Conservation (phyloP, 2,797 vertebrate species). For the Anguilla obscura region DNA sequence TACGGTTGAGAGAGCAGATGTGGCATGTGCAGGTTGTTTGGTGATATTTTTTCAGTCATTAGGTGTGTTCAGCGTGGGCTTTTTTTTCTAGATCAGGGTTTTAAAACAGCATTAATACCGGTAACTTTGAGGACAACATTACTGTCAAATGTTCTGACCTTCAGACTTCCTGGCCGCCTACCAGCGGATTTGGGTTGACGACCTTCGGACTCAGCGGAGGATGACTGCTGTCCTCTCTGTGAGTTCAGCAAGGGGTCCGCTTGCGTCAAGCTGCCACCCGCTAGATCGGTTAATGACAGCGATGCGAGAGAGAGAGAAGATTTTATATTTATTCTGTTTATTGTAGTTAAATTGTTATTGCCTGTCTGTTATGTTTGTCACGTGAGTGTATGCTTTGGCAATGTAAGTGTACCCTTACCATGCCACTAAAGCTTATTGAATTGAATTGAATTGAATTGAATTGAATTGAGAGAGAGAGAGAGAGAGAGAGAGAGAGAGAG, state of each 20-base stretch:
- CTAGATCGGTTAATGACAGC: neutral
- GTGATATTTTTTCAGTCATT: neutral
- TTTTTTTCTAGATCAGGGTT: constrained; percentile 6
- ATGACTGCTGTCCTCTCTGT: constrained; percentile 12
- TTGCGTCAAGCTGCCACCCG: neutral
- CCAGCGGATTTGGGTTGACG: constrained; percentile 24
- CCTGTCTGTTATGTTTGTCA: too few relatives aligned
- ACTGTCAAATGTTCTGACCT: constrained; percentile 13
- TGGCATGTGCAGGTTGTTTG: neutral
- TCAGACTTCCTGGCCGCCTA: neutral
- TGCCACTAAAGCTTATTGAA: too few relatives aligned
- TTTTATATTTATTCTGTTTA: too few relatives aligned
- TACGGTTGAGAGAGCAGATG: neutral
- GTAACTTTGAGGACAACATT: neutral
- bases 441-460: too few relatives aligned
- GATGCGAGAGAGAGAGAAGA: neutral
- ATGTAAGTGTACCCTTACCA: too few relatives aligned
- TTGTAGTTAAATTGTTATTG: too few relatives aligned
- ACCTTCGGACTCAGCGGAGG: neutral
- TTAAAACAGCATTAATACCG: neutral
- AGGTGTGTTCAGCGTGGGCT: neutral
- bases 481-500: neutral
- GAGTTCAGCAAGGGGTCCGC: constrained; percentile 15
- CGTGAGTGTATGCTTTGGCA: too few relatives aligned
- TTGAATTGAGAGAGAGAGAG: too few relatives aligned